Evolutionary conservation across 2,888 invertebrate species (phyloP), one percentile per base, ranked within the genome.

Genomic region (Diachrysia chrysitis): DNA sequence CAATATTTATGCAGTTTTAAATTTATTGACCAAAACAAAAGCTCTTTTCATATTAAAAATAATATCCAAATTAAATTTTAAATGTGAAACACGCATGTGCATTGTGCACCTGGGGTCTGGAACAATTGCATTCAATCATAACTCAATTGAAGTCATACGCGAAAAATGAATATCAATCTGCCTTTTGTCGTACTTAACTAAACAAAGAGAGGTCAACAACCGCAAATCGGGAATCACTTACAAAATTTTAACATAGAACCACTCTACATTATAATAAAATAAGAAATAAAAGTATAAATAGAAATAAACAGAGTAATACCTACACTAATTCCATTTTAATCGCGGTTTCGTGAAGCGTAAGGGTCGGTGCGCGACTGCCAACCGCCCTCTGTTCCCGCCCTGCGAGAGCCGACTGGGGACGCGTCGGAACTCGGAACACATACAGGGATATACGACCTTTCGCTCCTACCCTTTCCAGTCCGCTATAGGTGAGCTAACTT

Each of bases 141-240:
- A 19, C 37, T 55, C 37, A 78, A 67, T 67, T 61, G 60, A 74
- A 78, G 73, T 70, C 75, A 69, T 62, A 79, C 58, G 55, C 67
- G 56, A 55, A 77, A 71, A 59, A 65, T 62, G 63, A 73, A 70
- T 71, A 76, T 69, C 76, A 72, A 83, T 69, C 62, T 63, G 60
- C 58, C 69, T 66, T 66, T 74, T 64, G 65, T 68, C 63, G 71
- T 71, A n/a, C n/a, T n/a, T n/a, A 73, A 10, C 69, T 72, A 69
- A 80, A 86, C 87, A 89, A 89, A 89, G 88, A 83, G 73, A 87
- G 75, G 78, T 83, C 81, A 81, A 80, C 75, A 76, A 81, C 83
- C 69, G 23, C 62, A n/a, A 46, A 54, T 16, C 7, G 35, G 12
- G 12, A 51, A 51, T 10, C 19, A 51, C 21, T 51, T 17, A 12